Conservation (phyloP, 2,797 vertebrate species). For the Liasis olivaceus region DNA sequence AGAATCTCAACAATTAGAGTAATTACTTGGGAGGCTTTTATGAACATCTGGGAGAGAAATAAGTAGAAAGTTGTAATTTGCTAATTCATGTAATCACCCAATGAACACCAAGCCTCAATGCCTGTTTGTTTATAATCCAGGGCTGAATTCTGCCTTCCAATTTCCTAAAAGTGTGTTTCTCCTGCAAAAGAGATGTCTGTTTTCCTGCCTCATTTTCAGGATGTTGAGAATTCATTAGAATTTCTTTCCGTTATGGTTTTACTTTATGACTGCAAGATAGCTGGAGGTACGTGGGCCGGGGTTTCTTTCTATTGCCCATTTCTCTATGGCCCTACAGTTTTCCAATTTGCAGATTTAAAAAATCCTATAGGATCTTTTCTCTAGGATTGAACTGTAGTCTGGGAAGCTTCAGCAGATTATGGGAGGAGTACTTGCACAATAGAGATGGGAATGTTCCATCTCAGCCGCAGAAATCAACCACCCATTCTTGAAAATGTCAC, state of each 20-base stretch:
- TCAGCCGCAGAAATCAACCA: background rate
- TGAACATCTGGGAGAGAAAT: conserved; percentile 39
- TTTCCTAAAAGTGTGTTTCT: background rate
- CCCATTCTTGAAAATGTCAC: background rate
- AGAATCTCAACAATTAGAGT: conserved; percentile 25
- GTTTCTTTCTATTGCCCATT: background rate
- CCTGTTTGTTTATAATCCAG: background rate
- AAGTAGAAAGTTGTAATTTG: conserved; percentile 39
- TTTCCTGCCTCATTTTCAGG: background rate
- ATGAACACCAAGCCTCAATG: conserved; percentile 4
- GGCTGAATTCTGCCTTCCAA: background rate
- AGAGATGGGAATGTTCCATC: background rate
- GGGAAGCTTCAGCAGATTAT: background rate
- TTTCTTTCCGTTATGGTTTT: background rate
- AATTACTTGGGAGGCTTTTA: conserved; percentile 44
- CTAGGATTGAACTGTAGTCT: background rate
- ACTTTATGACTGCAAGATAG: background rate
- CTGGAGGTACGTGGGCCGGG: background rate
- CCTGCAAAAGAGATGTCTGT: background rate
- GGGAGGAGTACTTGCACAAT: too few relatives aligned
- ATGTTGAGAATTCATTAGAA: background rate
- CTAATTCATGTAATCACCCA: conserved; percentile 7
- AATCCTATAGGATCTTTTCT: background rate
- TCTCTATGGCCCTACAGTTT: background rate
- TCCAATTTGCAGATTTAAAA: background rate